These are phyloP conservation scores for Goniozus legneri DNA, from an alignment of 1,140 invertebrate genomes.

Conservation along the genomic window DNA sequence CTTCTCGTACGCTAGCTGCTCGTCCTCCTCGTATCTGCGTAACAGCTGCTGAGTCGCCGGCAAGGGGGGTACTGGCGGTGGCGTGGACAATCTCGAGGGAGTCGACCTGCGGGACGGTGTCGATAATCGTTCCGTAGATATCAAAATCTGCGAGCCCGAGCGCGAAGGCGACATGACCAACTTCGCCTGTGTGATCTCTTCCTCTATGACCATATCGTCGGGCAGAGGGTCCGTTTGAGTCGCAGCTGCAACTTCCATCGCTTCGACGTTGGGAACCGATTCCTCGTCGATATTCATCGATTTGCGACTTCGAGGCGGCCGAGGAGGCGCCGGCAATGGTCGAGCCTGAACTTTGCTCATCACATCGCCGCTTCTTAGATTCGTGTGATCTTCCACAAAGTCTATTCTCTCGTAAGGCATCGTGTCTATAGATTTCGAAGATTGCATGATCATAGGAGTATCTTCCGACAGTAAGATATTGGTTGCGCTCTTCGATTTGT, in stretches of 20 bases:
- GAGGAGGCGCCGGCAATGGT: slow-evolving; percentile 75
- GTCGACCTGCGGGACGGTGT: slow-evolving; percentile 21
- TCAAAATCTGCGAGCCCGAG: slow-evolving; percentile 45
- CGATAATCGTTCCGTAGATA: slow-evolving; percentile 46
- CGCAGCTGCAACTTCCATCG: slow-evolving; percentile 65
- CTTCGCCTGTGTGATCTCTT: slow-evolving; percentile 46
- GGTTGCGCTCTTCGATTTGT: slow-evolving; percentile 48
- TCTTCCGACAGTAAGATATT: background rate
- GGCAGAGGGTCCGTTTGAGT: slow-evolving; percentile 79
- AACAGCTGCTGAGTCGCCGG: slow-evolving; percentile 10
- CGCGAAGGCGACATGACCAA: slow-evolving; percentile 40
- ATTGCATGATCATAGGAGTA: background rate
- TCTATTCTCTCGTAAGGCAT: slow-evolving; percentile 63
- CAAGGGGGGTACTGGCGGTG: slow-evolving; percentile 35
- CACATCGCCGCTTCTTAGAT: slow-evolving; percentile 67
- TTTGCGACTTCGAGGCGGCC: slow-evolving; percentile 64
- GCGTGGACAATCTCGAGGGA: no score
- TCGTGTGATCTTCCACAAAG: slow-evolving; percentile 55
- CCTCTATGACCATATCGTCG: slow-evolving; percentile 71
- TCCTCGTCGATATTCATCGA: slow-evolving; percentile 29
- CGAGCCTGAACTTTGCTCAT: slow-evolving; percentile 76
- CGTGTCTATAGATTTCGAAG: slow-evolving; percentile 1
- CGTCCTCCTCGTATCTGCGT: background rate
- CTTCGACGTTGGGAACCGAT: slow-evolving; percentile 26
- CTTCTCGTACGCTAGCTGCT: background rate